A percentile compares a stretch with the other conserved stretches of the same genome.
These are phyloP conservation scores for Himalopsyche kuldschensis DNA, from an alignment of 2,888 invertebrate genomes.

Conservation along the genomic window DNA sequence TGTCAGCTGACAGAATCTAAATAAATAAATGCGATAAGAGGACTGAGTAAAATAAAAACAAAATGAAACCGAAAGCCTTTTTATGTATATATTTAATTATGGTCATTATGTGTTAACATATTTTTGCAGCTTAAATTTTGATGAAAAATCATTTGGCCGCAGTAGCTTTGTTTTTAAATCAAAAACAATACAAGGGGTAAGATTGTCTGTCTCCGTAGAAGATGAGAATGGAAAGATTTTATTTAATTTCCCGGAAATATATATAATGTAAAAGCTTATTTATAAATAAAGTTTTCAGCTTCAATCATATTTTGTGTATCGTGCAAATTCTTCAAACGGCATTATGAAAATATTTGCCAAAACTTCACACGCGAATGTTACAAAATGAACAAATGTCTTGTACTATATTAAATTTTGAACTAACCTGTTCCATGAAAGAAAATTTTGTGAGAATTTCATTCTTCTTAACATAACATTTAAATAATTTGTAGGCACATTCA, in stretches of 20 bases:
- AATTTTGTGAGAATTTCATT: too few relatives aligned
- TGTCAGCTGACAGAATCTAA: too few relatives aligned
- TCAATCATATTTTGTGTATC: background rate
- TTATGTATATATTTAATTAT: too few relatives aligned
- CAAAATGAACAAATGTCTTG: conserved; percentile 18
- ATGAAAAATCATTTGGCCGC: too few relatives aligned
- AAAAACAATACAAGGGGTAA: background rate
- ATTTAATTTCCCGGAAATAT: background rate
- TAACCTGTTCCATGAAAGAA: background rate
- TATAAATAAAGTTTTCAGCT: background rate
- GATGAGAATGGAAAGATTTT: background rate
- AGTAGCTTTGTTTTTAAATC: background rate
- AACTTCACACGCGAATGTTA: conserved; percentile 21
- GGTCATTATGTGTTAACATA: too few relatives aligned
- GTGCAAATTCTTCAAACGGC: conserved; percentile 21
- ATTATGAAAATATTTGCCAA: conserved; percentile 23
- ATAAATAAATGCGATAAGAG: too few relatives aligned
- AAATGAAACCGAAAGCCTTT: too few relatives aligned
- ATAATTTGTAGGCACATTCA: too few relatives aligned
- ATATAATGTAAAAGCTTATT: background rate
- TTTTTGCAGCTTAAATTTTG: too few relatives aligned
- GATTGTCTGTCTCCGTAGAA: background rate
- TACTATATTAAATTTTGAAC: background rate
- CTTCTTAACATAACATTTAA: too few relatives aligned
- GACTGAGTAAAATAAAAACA: too few relatives aligned